Conservation (phyloP, 1,140 invertebrate genomes). For the Luehdorfia chinensis region DNA sequence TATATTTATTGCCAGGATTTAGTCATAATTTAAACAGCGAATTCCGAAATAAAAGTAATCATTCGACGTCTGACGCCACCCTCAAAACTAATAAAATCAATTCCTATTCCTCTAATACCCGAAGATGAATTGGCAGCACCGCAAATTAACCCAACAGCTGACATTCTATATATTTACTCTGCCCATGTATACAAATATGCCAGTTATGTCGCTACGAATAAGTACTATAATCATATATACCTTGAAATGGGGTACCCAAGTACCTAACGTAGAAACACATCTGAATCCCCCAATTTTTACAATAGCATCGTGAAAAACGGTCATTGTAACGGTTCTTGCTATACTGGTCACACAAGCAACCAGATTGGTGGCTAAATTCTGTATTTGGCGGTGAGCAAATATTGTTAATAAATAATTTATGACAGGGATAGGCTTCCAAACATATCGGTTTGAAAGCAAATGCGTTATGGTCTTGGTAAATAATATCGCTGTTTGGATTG, state of each 20-base stretch:
- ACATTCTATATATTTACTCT: constrained; percentile 25
- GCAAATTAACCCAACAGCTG: constrained; percentile 44
- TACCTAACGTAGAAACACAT: not conserved
- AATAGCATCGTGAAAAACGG: not conserved
- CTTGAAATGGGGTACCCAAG: not conserved
- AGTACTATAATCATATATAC: not conserved
- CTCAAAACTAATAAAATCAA: constrained; percentile 23
- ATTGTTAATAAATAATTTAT: constrained; percentile 23
- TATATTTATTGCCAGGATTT: no score
- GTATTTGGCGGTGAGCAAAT: constrained; percentile 18
- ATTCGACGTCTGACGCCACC: no score
- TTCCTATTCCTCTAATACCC: constrained; percentile 34
- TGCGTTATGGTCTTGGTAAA: not conserved
- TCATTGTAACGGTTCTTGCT: constrained; percentile 1
- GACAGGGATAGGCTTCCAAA: constrained; percentile 1
- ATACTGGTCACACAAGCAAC: not conserved
- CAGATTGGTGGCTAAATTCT: constrained; percentile 1
- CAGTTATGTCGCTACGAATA: not conserved
- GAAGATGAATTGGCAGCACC: constrained; percentile 48
- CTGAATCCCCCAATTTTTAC: not conserved
- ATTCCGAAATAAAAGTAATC: no score
- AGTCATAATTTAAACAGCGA: no score
- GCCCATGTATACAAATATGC: not conserved
- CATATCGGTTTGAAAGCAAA: constrained; percentile 1
- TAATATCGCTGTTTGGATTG: constrained; percentile 3